phyloP scores from a whole-genome alignment of 64 coral and sea anemone genomes.

The Pachyseris speciosa region DNA sequence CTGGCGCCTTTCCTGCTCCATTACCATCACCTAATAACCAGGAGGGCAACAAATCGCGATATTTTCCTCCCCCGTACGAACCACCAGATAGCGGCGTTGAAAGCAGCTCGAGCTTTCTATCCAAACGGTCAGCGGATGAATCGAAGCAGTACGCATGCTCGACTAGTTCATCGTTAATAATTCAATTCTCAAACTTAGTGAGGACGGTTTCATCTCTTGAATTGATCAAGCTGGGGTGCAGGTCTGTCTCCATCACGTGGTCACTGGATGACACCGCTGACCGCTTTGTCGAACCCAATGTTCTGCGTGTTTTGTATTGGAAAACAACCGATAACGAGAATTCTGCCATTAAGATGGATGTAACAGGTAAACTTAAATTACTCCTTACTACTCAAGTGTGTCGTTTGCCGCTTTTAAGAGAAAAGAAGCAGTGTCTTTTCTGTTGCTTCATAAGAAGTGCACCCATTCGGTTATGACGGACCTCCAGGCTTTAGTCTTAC shows the following conservation, averaged over 20 bases:
- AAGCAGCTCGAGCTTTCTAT: slow-evolving; percentile 78
- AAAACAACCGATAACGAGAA: not conserved
- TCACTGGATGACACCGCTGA: not conserved
- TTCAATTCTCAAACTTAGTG: slow-evolving; percentile 81
- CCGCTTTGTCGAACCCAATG: not conserved
- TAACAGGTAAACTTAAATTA: slow-evolving; percentile 20
- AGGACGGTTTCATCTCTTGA: slow-evolving; percentile 12
- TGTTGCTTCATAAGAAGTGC: no score
- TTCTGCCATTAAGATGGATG: not conserved
- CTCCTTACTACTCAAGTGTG: not conserved
- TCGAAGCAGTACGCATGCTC: slow-evolving; percentile 11
- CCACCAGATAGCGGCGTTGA: slow-evolving; percentile 81
- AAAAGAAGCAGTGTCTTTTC: not conserved
- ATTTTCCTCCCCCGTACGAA: not conserved
- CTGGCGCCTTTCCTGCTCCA: not conserved
- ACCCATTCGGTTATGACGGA: no score
- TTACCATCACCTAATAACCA: not conserved
- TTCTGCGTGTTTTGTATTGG: not conserved
- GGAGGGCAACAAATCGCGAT: not conserved
- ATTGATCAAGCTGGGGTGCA: slow-evolving; percentile 50
- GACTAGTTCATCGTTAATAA: slow-evolving; percentile 39
- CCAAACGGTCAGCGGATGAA: not conserved
- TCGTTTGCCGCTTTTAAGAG: not conserved
- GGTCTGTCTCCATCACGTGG: slow-evolving; percentile 68
- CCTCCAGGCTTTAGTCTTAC: no score